Evolutionary conservation across 2,888 invertebrate species (phyloP).

Genomic region (Cartodere bifasciata): DNA sequence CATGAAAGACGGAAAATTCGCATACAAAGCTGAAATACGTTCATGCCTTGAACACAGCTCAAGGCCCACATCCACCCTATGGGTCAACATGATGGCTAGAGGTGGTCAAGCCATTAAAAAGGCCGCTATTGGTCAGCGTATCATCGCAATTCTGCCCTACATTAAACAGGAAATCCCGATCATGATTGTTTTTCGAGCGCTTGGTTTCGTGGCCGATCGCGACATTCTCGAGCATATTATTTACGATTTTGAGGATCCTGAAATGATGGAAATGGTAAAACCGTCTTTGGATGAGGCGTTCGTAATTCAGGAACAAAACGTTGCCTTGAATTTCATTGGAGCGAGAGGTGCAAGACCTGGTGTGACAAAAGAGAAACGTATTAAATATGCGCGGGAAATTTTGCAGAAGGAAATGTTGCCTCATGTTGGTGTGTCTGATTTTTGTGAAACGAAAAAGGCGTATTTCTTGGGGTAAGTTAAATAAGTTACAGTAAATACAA

Average conservation of each 20-base stretch:
- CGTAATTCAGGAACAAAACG: slow-evolving; percentile 98
- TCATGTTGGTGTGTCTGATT: slow-evolving; percentile 98
- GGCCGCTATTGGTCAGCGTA: slow-evolving; percentile 96
- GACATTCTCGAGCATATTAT: slow-evolving; percentile 99
- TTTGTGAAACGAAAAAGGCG: slow-evolving; percentile 99
- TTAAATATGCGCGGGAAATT: slow-evolving; percentile 98
- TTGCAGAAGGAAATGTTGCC: slow-evolving; percentile 99
- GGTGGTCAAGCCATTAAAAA: slow-evolving; percentile 98
- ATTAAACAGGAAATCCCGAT: slow-evolving; percentile 99
- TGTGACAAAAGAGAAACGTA: slow-evolving; percentile 96
- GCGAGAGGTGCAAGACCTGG: slow-evolving; percentile 94
- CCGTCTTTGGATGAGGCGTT: slow-evolving; percentile 99
- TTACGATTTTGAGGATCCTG: slow-evolving; percentile 99
- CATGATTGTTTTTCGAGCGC: slow-evolving; percentile 98
- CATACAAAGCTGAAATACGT: slow-evolving; percentile 95
- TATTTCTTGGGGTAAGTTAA: slow-evolving; percentile 70
- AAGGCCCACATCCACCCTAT: slow-evolving; percentile 91
- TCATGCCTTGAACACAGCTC: slow-evolving; percentile 88
- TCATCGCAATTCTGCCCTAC: slow-evolving; percentile 95
- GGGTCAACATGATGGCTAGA: slow-evolving; percentile 99
- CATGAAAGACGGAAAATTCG: slow-evolving; percentile 99
- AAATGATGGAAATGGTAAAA: slow-evolving; percentile 99
- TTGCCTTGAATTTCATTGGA: slow-evolving; percentile 97
- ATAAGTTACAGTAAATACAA: too few species aligned
- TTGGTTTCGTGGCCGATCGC: slow-evolving; percentile 95